Percentiles rank a stretch among this genome's conserved stretches.
Conservation (phyloP, 2,888 invertebrate genomes). For the Drosophila nr. fundita region DNA sequence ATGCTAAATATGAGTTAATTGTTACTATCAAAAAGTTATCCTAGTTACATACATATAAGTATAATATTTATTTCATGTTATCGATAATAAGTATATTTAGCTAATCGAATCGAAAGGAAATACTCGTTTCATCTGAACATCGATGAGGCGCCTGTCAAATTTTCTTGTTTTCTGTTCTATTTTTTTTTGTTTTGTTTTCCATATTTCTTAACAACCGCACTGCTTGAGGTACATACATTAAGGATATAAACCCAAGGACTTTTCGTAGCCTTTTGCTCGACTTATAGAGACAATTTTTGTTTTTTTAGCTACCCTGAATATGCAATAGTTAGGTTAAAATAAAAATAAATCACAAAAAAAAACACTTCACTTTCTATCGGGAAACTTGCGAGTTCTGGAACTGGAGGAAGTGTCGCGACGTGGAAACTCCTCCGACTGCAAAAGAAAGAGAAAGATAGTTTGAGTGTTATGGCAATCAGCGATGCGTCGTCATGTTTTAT, state of each 20-base stretch:
- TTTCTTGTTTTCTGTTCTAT: neutral
- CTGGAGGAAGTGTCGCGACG: conserved; percentile 81
- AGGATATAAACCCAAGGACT: conserved; percentile 65
- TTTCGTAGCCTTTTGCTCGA: conserved; percentile 36
- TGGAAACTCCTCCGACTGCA: conserved; percentile 81
- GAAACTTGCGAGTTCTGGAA: conserved; percentile 80
- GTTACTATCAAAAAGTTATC: conserved; percentile 59
- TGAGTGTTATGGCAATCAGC: conserved; percentile 6
- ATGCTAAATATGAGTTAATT: conserved; percentile 39
- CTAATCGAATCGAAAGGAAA: conserved; percentile 62
- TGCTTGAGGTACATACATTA: conserved; percentile 76
- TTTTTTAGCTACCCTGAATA: conserved; percentile 54
- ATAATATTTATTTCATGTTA: conserved; percentile 25
- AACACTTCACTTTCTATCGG: conserved; percentile 73
- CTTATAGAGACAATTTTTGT: conserved; percentile 32
- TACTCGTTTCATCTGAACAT: conserved; percentile 27
- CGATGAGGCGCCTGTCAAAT: conserved; percentile 13
- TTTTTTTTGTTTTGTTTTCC: conserved; percentile 4
- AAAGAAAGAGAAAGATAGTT: conserved; percentile 2
- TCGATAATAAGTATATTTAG: conserved; percentile 53
- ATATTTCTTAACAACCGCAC: conserved; percentile 67
- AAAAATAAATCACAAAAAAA: conserved; percentile 1
- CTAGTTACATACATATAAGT: conserved; percentile 34
- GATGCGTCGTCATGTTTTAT: neutral
- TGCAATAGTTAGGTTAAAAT: conserved; percentile 33